Base-by-base conservation (phyloP, 1,140 invertebrate genomes). In the Sminthurides bifidus region DNA sequence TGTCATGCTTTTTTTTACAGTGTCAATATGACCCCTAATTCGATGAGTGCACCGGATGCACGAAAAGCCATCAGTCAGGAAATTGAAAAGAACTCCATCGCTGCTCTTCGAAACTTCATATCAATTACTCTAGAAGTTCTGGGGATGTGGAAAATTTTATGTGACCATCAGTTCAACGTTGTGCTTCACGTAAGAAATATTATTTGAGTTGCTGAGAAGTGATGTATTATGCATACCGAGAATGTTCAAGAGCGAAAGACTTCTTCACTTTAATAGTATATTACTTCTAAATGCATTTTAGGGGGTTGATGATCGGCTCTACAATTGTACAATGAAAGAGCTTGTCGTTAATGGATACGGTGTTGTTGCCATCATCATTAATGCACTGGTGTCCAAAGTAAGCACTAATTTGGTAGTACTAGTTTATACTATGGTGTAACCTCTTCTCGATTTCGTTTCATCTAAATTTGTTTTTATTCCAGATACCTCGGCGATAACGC, bases 401-500 rank as follows among this genome's bases (percentile, higher is more conserved):
- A 66, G 61, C 66, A 35, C 10, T 38, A 58, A 23, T 52, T 17
- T 45, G 8, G 40, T 8, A 21, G 14, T 17, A 38, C 38, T 44
- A 59, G 6, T 65, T 26, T 12, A 43, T 40, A 4, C 12, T 15
- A 56, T 17, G 24, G 56, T 12, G 10, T 31, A 35, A 38, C 51
- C 19, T 24, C 21, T 50, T 30, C 35, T 38, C 26, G 12, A 15
- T 4, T 53, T 45, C 43, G 4, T 33, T 17, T 17, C 27, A 15
- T 41, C 4, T 41, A 23, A 59, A 61, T 33, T 56, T 57, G 49
- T 56, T 55, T 41, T 58, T 60, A 56, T 66, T 59, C 43, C 58
- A 76, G 85, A 53, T 98, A 97, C 71, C 75, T 98, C 1, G 84
- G 85, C 52, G 94, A 98, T 69, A 92, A 93, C 72, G 90, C 93